Percentiles rank a stretch among this genome's conserved stretches.
These are phyloP conservation scores for Bemisia tabaci DNA, from an alignment of 1,140 invertebrate species.

Conservation along the genomic window DNA sequence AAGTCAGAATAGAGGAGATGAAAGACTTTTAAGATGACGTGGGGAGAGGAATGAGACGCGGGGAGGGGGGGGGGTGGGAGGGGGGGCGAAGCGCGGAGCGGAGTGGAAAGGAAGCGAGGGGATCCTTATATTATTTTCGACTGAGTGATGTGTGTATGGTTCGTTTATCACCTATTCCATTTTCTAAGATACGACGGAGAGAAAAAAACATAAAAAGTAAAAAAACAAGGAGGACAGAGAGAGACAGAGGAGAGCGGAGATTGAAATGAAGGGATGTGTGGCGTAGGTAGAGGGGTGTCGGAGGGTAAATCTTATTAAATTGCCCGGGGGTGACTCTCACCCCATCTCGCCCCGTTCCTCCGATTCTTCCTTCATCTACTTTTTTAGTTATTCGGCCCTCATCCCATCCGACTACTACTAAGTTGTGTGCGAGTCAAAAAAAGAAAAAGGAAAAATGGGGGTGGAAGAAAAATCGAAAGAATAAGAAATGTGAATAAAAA, in stretches of 20 bases:
- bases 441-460: conserved; percentile 1
- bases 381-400: conserved; percentile 1
- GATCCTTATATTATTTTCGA: conserved; percentile 24
- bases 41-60: background rate
- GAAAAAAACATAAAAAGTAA: background rate
- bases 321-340: conserved; percentile 21
- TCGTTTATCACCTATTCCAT: conserved; percentile 29
- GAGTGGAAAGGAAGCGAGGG: conserved; percentile 13
- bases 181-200: conserved; percentile 15
- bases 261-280: background rate
- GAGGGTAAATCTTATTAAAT: conserved; percentile 30
- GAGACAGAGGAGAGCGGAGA: conserved; percentile 2
- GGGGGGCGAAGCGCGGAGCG: conserved; percentile 11
- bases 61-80: conserved; percentile 5
- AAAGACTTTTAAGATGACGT: conserved; percentile 5
- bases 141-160: conserved; percentile 14
- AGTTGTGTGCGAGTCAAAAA: conserved; percentile 2
- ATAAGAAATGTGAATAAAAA: conserved; percentile 3
- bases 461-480: background rate
- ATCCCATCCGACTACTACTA: conserved; percentile 12
- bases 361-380: background rate
- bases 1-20: background rate
- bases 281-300: conserved; percentile 3
- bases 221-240: conserved; percentile 6
- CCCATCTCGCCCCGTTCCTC: conserved; percentile 1